Conservation (phyloP, 2,113 vertebrate genomes). For the Deroptyus accipitrinus region DNA sequence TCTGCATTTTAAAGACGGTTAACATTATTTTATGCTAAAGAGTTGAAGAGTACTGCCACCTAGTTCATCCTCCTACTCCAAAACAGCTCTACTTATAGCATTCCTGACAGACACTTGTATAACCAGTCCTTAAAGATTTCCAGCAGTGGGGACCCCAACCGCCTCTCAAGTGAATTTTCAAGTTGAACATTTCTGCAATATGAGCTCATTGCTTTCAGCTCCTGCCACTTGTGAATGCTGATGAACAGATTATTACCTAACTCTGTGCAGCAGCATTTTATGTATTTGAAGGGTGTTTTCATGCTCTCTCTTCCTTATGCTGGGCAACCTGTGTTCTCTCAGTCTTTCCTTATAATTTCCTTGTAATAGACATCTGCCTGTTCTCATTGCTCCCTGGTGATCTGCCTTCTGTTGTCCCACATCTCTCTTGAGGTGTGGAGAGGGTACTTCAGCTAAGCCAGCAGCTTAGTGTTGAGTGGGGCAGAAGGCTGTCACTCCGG, state of each 20-base stretch:
- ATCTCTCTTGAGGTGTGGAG: background rate
- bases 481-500: background rate
- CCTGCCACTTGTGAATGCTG: conserved; percentile 13
- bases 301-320: background rate
- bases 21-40: conserved; percentile 40
- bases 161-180: conserved; percentile 17
- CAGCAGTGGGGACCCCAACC: background rate
- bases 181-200: conserved; percentile 21
- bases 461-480: background rate
- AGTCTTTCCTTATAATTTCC: background rate
- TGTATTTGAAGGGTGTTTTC: background rate
- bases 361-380: background rate
- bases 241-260: conserved; percentile 34
- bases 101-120: conserved; percentile 65
- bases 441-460: background rate
- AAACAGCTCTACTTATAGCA: conserved; percentile 59
- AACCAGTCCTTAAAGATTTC: conserved; percentile 43
- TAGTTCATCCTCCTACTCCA: conserved; percentile 64
- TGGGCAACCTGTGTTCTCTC: background rate
- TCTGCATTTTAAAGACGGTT: conserved; percentile 10
- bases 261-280: background rate
- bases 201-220: conserved; percentile 38
- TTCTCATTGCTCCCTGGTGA: background rate
- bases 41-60: conserved; percentile 58
- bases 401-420: background rate